A percentile compares a stretch with the other conserved stretches of the same genome.
phyloP scores from a whole-genome alignment of 2,113 vertebrate species.

The Danio rerio region DNA sequence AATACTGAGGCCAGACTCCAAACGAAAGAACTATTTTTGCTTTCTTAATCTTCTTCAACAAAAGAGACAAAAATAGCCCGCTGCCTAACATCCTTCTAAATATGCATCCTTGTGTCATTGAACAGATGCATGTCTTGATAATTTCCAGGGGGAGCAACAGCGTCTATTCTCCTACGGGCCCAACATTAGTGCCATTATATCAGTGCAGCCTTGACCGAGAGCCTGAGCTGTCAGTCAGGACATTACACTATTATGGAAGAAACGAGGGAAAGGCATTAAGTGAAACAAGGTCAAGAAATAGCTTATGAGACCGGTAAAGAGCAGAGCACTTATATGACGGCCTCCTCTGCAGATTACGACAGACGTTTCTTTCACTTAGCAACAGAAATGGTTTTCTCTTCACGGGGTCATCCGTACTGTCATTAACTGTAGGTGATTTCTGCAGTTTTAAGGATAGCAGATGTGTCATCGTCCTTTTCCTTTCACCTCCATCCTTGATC shows the following conservation, averaged over 20 bases:
- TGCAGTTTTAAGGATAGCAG: neutral
- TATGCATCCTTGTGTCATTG: neutral
- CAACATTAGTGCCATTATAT: constrained; percentile 33
- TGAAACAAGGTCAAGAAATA: constrained; percentile 27
- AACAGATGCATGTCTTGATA: constrained; percentile 17
- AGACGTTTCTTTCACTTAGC: constrained; percentile 31
- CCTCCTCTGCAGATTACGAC: neutral
- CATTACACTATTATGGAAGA: constrained; percentile 24
- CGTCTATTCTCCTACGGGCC: neutral
- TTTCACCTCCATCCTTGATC: constrained; percentile 1
- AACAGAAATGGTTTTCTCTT: constrained; percentile 2
- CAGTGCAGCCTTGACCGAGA: neutral
- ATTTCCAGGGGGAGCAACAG: neutral
- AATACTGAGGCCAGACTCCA: too few relatives aligned
- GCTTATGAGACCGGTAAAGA: neutral
- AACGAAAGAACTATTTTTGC: neutral
- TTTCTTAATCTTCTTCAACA: neutral
- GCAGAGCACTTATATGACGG: constrained; percentile 15
- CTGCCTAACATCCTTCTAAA: neutral
- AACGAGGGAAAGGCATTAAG: constrained; percentile 16
- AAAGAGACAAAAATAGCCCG: neutral
- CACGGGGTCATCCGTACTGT: neutral
- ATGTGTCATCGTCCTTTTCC: constrained; percentile 10
- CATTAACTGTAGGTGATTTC: constrained; percentile 16
- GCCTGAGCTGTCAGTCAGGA: constrained; percentile 30